Evolutionary conservation across 2,797 vertebrate species (phyloP), one percentile per base, ranked within the genome.

Genomic region (Sylvilagus floridanus): DNA sequence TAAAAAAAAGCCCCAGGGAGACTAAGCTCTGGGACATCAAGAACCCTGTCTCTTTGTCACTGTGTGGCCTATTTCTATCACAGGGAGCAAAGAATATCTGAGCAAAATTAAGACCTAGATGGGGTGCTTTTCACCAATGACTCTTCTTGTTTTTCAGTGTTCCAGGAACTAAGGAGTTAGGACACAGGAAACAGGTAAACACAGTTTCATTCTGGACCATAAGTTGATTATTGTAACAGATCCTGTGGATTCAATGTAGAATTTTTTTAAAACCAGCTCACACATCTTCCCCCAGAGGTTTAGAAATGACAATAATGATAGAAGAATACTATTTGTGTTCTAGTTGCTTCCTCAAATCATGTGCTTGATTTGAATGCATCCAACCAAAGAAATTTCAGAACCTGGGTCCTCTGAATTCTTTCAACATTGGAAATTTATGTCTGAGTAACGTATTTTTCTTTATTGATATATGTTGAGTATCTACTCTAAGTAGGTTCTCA

Each of bases 241-340:
- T 42, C 30, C 60, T 79, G 19, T 52, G 4, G 10, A 35, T 14
- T 30, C 42, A 28, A 91, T 47, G n/a, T 32, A 90, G 16, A 17
- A 65, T 37, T 66, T 84, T 89, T 81, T 90, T 17, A 7, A 76
- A 92, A 71, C 76, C 24, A 68, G 22, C 62, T 93, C 37, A 68
- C n/a, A 62, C 69, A 89, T 75, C 35, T 8, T 78, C 42, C 52
- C 50, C 52, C 30, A 32, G 42, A 84, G 28, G 85, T 91, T 84
- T 72, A 71, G 26, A 52, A 26, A 47, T 47, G 42, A 47, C 9
- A 47, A 47, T 47, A 47, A 47, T 47, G 42, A 47, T 47, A 47
- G 42, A 47, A n/a, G 47, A 84, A 26, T 22, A 24, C 30, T 28
- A 26, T 35, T 76, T 83, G 30, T n/a, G 35, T 22, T 22, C 88